Base-by-base conservation (phyloP, 2,797 vertebrate species). In the Nasua narica region DNA sequence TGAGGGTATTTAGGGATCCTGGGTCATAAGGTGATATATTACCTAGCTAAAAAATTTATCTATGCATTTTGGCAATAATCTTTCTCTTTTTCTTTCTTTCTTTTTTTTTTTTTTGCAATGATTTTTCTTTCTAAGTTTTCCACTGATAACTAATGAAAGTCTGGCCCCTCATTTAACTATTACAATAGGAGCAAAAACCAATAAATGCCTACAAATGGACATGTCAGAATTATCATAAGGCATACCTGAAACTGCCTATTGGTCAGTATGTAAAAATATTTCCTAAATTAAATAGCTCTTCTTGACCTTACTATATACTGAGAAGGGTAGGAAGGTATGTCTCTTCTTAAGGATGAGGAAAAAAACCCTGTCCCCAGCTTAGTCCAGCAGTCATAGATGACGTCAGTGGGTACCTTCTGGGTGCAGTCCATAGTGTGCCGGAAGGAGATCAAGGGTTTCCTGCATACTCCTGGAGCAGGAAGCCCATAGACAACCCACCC, bases 41-140 rank as follows among this genome's bases (percentile, higher is more conserved):
- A 43, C 14, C 93, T 35, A 40, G 46, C 56, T 87, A 65, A 94
- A 93, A 94, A 85, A 92, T 37, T 11, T 60, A 90, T 25, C 52
- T 77, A 40, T 56, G 91, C 21, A 82, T 89, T 91, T 96, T 60
- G 74, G n/a, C 67, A 88, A 85, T 70, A 48, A 91, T 35, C 93
- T 69, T 29, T 95, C 21, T 40, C 40, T 40, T 6, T 69, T 29
- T 56, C 81, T 16, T 23, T 56, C 23, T 54, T 6, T 7, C 7
- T 58, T 7, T 16, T 16, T 8, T 65, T n/a, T 65, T 65, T n/a
- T 65, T n/a, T 86, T 88, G n/a, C 67, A 88, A 85, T 69, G 43
- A 92, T 35, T 95, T 76, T 25, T 95, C 23, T 54, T 83, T 82
- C 32, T 50, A 58, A 86, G 76, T 19, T 92, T 96, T 58, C 85